These are phyloP conservation scores for Neodiprion pinetum DNA, from an alignment of 1,140 invertebrate species.

Conservation along the genomic window DNA sequence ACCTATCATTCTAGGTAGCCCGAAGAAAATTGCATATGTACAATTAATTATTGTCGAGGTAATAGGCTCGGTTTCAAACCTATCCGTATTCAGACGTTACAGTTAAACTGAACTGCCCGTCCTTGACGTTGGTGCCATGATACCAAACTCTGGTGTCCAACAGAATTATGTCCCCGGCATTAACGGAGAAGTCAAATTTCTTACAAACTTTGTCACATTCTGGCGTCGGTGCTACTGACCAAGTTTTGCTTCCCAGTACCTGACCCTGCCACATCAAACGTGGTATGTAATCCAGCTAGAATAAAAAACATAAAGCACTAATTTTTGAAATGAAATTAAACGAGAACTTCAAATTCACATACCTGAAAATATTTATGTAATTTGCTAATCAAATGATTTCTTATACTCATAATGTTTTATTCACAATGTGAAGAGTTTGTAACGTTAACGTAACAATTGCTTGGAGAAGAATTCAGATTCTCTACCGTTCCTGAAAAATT, in stretches of 20 bases:
- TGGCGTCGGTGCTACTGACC: constrained; percentile 84
- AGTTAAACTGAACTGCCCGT: constrained; percentile 86
- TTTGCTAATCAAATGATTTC: constrained; percentile 18
- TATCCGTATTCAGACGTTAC: constrained; percentile 92
- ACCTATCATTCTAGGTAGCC: not conserved
- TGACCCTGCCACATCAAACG: constrained; percentile 95
- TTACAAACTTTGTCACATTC: constrained; percentile 86
- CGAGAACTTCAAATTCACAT: not conserved
- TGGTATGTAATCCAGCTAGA: constrained; percentile 89
- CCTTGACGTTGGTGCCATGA: constrained; percentile 84
- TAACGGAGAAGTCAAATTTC: constrained; percentile 77
- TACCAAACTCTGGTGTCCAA: constrained; percentile 94
- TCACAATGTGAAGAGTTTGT: too few relatives aligned
- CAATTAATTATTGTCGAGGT: not conserved
- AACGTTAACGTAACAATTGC: too few relatives aligned
- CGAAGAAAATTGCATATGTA: constrained; percentile 2
- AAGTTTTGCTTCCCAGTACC: constrained; percentile 84
- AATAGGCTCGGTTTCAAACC: constrained; percentile 28
- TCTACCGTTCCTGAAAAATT: too few relatives aligned
- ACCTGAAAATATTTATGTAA: constrained; percentile 12
- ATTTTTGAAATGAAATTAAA: not conserved
- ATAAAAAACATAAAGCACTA: constrained; percentile 31
- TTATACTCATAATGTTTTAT: constrained; percentile 44
- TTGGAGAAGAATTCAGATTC: too few relatives aligned
- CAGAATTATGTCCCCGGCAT: constrained; percentile 85